Evolutionary conservation across 2,888 invertebrate species (phyloP), one percentile per base, ranked within the genome.

Genomic region (Cephus rjabovi): DNA sequence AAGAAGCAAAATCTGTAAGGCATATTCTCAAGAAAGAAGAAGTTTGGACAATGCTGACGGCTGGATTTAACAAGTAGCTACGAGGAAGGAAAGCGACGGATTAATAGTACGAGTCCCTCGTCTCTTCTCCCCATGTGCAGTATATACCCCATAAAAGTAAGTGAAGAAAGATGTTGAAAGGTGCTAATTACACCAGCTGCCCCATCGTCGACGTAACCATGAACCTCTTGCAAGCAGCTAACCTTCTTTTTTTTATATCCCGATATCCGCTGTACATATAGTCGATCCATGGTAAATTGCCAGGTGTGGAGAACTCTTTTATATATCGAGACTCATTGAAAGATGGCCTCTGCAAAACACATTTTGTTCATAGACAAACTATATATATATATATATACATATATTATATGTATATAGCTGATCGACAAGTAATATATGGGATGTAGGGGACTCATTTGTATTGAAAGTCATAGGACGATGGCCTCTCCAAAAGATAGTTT

Each of bases 81-180:
- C 74, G 69, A 77, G 77, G 35, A 75, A 77, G 74, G 74, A 71
- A 30, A 30, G 35, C 74, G 77, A 77, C 74, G 37, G 70, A 70
- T 71, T 37, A 34, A 69, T 34, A 74, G 34, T 34, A 70, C 75
- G 37, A 75, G 75, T 74, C 31, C 34, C 71, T 70, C 75, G 31
- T 69, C 35, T 30, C 70, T 69, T 34, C 74, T 68, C 56, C 37
- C 34, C 34, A 76, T 70, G 76, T 76, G 34, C 37, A 68, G n/a
- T 35, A 75, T 76, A 75, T 76, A 70, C 76, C 31, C 56, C 68
- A 70, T 76, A 76, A 78, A 78, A 70, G 68, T 76, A 75, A 78
- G 76, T 73, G 78, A 78, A 73, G 76, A 78, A 78, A 78, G 78
- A 78, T 76, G 78, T 78, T 76, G 76, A 78, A 71, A 78, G 78